Conservation (phyloP, 2,113 vertebrate species). For the Thamnophis sirtalis region DNA sequence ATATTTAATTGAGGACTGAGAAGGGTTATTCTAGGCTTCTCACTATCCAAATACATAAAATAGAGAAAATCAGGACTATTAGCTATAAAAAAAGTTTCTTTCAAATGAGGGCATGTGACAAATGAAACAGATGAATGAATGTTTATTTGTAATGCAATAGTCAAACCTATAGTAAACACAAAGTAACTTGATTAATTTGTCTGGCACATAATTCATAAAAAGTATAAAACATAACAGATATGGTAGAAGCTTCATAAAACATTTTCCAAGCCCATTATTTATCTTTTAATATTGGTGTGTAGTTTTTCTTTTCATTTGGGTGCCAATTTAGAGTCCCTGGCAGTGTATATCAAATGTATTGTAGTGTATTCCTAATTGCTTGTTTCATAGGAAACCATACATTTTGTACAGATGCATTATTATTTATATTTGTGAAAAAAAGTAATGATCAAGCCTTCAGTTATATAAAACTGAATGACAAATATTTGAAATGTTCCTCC, state of each 20-base stretch:
- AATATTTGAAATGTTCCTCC: background rate
- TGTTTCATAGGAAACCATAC: background rate
- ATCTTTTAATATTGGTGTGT: rapidly evolving
- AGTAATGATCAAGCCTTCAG: background rate
- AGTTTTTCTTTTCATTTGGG: background rate
- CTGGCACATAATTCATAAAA: background rate
- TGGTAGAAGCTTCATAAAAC: background rate
- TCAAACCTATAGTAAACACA: background rate
- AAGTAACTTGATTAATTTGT: background rate
- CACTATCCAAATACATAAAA: background rate
- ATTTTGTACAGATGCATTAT: background rate
- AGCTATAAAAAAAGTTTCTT: background rate
- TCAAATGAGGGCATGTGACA: background rate
- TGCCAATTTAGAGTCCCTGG: background rate
- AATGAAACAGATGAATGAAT: background rate
- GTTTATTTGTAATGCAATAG: background rate
- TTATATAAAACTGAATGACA: background rate
- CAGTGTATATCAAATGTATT: background rate
- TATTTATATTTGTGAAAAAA: background rate
- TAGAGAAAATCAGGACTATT: background rate
- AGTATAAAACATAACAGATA: background rate
- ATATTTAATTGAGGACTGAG: background rate
- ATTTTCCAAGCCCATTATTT: background rate
- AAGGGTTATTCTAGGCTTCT: background rate
- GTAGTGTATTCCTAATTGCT: background rate